Percentiles rank a stretch among this genome's conserved stretches.
phyloP scores from a whole-genome alignment of 2,888 invertebrate genomes.

The Hermodice carunculata region DNA sequence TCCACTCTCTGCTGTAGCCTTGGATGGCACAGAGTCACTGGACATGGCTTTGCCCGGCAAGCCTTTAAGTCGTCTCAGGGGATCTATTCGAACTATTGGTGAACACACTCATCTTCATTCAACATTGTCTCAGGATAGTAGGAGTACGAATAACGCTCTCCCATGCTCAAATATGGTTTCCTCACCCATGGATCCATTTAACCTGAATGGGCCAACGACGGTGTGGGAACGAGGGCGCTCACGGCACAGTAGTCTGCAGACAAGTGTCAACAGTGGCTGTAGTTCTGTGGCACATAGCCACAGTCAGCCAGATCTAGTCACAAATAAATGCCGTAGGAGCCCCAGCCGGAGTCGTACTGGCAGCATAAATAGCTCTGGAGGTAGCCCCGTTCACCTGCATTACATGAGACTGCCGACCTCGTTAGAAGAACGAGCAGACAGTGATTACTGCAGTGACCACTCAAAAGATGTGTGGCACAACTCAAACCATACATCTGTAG shows the following conservation, averaged over 20 bases:
- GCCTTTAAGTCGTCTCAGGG: background rate
- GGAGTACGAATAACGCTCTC: background rate
- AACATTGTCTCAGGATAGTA: background rate
- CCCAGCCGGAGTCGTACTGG: background rate
- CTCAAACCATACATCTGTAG: background rate
- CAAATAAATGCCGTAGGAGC: background rate
- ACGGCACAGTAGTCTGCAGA: background rate
- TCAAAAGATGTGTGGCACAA: slow-evolving; percentile 32
- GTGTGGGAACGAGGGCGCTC: background rate
- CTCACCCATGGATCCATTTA: background rate
- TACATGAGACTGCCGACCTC: slow-evolving; percentile 8
- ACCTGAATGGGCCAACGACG: background rate
- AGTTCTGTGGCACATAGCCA: background rate
- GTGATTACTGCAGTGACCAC: slow-evolving; percentile 33
- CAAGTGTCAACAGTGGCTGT: background rate
- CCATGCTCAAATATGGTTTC: background rate
- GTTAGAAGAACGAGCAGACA: slow-evolving; percentile 25
- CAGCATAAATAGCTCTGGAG: background rate
- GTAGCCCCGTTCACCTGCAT: background rate
- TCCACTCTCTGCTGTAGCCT: slow-evolving; percentile 79
- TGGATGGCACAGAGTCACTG: slow-evolving; percentile 73
- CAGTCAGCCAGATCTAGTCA: background rate
- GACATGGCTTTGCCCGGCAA: slow-evolving; percentile 22
- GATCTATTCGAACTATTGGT: background rate
- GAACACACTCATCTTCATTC: slow-evolving; percentile 6